Evolutionary conservation across 2,113 vertebrate species (phyloP).

Genomic region (Telmatochromis sp.): DNA sequence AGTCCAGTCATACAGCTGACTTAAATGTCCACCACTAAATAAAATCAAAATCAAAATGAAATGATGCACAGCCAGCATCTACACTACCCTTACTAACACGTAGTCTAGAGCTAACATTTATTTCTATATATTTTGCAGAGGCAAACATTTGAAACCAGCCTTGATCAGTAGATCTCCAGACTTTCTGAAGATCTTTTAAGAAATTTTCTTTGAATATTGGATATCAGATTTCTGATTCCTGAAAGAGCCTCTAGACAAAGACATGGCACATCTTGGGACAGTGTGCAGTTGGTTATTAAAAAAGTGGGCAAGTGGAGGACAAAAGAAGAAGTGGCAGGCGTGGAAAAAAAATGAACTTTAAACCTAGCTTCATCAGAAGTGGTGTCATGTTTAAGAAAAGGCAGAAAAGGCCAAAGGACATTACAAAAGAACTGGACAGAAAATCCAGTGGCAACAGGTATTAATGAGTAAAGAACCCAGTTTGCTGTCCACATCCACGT

Average conservation of each 20-base stretch:
- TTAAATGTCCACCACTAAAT: not conserved
- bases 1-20: not conserved
- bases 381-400: not conserved
- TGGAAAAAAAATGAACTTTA: not conserved
- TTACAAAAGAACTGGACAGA: not conserved
- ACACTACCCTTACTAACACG: not conserved
- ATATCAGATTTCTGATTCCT: not conserved
- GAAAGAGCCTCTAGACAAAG: not conserved
- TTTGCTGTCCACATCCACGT: rapidly evolving
- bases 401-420: not conserved
- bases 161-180: not conserved
- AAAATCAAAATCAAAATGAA: not conserved
- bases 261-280: not conserved
- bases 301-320: not conserved
- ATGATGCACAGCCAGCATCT: not conserved
- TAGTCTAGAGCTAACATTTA: not conserved
- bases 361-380: not conserved
- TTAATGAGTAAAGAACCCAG: not conserved
- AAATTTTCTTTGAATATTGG: not conserved
- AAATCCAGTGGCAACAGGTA: not conserved
- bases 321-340: not conserved
- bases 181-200: not conserved
- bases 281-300: not conserved
- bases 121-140: not conserved
- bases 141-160: not conserved